These are phyloP conservation scores for Nothobranchius kuhntae DNA, from an alignment of 2,113 vertebrate species.

Conservation along the genomic window DNA sequence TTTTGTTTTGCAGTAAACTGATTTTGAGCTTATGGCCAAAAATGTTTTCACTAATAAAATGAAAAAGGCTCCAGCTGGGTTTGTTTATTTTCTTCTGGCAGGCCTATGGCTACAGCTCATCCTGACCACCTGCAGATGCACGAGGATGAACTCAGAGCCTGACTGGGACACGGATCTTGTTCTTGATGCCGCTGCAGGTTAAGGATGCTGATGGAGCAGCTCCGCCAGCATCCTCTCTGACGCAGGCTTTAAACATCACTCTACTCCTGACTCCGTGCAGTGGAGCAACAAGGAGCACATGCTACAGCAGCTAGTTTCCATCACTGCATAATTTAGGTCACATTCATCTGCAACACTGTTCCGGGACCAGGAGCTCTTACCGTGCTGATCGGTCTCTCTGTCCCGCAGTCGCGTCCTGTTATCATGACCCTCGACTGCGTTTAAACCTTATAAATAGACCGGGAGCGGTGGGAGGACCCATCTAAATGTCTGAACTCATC, in stretches of 20 bases:
- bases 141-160: too few relatives aligned
- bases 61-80: too few relatives aligned
- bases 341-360: conserved; percentile 31
- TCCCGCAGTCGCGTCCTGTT: conserved; percentile 45
- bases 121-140: too few relatives aligned
- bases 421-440: conserved; percentile 45
- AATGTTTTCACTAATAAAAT: too few relatives aligned
- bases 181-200: background rate
- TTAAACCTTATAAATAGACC: conserved; percentile 68
- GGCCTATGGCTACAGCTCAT: background rate
- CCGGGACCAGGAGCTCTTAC: conserved; percentile 56
- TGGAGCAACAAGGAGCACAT: conserved; percentile 43
- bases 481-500: conserved; percentile 44
- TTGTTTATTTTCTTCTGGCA: background rate
- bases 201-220: conserved; percentile 19
- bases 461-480: conserved; percentile 71
- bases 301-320: conserved; percentile 35
- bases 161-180: too few relatives aligned
- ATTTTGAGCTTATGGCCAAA: too few relatives aligned
- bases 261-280: conserved; percentile 22
- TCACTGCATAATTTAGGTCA: conserved; percentile 60
- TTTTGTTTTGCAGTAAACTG: too few relatives aligned
- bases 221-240: conserved; percentile 20
- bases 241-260: conserved; percentile 13
- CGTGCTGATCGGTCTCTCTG: conserved; percentile 40